Conservation (phyloP, 1,140 invertebrate species). For the Drosophila seguyi region DNA sequence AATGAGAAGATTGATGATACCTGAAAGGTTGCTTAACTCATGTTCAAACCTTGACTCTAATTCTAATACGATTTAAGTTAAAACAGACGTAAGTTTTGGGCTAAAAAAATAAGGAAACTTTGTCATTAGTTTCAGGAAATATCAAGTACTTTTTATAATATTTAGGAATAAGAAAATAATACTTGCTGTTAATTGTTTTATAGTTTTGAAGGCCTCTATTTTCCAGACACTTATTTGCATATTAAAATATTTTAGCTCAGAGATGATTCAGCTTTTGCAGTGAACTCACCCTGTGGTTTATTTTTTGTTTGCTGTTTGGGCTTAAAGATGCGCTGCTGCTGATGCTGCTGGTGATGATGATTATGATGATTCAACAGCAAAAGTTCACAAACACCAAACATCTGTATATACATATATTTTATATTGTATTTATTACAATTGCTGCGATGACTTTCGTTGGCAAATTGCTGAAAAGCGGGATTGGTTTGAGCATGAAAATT, state of each 20-base stretch:
- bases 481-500: constrained; percentile 49
- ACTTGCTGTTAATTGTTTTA: too few relatives aligned
- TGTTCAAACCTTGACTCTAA: not conserved
- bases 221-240: constrained; percentile 1
- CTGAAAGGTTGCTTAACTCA: not conserved
- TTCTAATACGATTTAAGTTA: not conserved
- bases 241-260: not conserved
- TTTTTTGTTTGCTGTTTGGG: constrained; percentile 19
- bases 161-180: not conserved
- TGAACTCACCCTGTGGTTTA: constrained; percentile 38
- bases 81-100: not conserved
- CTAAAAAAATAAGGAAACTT: not conserved
- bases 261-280: constrained; percentile 32
- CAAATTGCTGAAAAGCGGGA: constrained; percentile 37
- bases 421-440: constrained; percentile 18
- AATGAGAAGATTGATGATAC: constrained; percentile 22
- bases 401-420: constrained; percentile 15
- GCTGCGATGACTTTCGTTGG: constrained; percentile 48
- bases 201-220: not conserved
- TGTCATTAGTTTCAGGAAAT: not conserved
- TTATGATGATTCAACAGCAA: constrained; percentile 37
- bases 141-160: not conserved
- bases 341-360: too few relatives aligned
- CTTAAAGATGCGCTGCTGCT: constrained; percentile 33
- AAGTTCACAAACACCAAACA: constrained; percentile 23